Evolutionary conservation across 2,797 vertebrate genomes (phyloP).

Genomic region (Myotis pilosus): DNA sequence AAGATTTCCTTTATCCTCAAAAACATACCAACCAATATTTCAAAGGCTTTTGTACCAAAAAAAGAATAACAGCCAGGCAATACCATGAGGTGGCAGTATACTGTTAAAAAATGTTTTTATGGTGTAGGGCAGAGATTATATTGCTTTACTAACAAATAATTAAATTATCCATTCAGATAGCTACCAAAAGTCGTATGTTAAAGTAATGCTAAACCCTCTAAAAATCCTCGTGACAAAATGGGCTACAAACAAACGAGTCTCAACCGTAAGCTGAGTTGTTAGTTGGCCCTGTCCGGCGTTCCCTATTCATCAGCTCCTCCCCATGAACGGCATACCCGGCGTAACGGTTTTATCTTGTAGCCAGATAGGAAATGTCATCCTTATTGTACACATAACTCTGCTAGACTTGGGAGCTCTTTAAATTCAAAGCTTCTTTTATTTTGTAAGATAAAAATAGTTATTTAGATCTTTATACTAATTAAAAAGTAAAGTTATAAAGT

Average conservation of each 20-base stretch:
- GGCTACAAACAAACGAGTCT: background rate
- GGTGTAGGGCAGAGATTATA: background rate
- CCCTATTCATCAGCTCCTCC: background rate
- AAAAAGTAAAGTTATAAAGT: slow-evolving; percentile 4
- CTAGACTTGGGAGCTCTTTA: background rate
- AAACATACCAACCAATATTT: background rate
- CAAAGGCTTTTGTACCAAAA: background rate
- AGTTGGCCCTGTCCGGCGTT: background rate
- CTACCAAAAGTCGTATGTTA: background rate
- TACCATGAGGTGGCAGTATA: background rate
- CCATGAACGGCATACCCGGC: background rate
- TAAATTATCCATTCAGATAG: background rate
- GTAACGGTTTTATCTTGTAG: background rate
- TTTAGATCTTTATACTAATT: background rate
- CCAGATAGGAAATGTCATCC: background rate
- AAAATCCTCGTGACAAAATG: slow-evolving; percentile 27
- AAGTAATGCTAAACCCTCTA: background rate
- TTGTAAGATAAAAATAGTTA: background rate
- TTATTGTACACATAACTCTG: background rate
- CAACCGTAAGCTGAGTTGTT: background rate
- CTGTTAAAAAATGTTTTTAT: background rate
- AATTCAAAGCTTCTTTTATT: background rate
- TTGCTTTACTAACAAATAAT: background rate
- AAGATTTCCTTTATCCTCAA: slow-evolving; percentile 17
- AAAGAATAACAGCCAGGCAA: background rate